Percentiles rank a stretch among this genome's conserved stretches.
phyloP scores from a whole-genome alignment of 2,888 invertebrate genomes.

The Sarcophaga subvicina region DNA sequence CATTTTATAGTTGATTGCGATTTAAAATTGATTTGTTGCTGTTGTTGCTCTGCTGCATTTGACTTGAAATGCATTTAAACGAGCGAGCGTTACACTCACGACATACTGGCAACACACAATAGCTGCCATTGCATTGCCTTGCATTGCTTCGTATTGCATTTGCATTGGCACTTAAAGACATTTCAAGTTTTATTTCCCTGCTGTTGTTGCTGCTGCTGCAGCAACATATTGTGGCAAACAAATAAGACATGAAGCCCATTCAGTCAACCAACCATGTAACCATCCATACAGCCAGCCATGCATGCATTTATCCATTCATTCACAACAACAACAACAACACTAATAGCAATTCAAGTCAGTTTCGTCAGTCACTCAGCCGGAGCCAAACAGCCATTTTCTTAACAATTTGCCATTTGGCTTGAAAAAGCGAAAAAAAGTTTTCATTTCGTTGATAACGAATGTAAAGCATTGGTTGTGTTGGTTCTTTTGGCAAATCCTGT shows the following conservation, averaged over 20 bases:
- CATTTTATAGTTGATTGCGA: constrained; percentile 76
- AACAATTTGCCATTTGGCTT: constrained; percentile 68
- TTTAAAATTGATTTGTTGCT: constrained; percentile 79
- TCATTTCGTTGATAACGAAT: constrained; percentile 52
- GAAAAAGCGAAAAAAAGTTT: constrained; percentile 24
- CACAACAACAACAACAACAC: constrained; percentile 8
- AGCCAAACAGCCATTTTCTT: constrained; percentile 63
- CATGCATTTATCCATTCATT: background rate
- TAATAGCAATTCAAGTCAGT: constrained; percentile 4
- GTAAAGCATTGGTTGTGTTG: constrained; percentile 64
- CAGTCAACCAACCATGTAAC: constrained; percentile 30
- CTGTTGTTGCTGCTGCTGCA: constrained; percentile 48
- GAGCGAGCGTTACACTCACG: constrained; percentile 11
- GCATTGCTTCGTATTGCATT: too few species aligned
- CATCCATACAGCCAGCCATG: constrained; percentile 46
- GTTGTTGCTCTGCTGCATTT: constrained; percentile 2
- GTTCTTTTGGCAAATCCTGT: constrained; percentile 61
- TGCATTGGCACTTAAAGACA: background rate
- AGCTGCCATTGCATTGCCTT: too few species aligned
- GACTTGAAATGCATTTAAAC: constrained; percentile 70
- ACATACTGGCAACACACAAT: background rate
- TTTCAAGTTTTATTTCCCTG: background rate
- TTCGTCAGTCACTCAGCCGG: constrained; percentile 45
- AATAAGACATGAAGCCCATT: constrained; percentile 3
- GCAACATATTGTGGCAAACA: constrained; percentile 63